phyloP scores from a whole-genome alignment of 2,888 invertebrate species.

The Yponomeuta plumbellus region DNA sequence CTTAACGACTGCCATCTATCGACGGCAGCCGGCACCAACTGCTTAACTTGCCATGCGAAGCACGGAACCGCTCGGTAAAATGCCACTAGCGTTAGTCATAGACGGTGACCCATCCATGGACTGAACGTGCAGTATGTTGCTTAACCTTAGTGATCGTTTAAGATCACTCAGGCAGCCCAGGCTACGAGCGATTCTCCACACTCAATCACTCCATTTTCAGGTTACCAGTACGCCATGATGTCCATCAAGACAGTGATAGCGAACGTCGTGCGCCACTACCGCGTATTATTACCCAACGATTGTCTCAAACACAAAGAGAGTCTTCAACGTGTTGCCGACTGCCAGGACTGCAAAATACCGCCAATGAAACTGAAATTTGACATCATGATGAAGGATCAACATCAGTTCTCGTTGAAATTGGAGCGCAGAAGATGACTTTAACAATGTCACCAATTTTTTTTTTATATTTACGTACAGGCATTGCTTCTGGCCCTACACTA shows the following conservation, averaged over 20 bases:
- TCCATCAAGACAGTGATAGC: constrained; percentile 24
- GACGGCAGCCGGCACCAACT: no score
- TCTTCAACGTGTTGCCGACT: not conserved
- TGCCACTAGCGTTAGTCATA: no score
- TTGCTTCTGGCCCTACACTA: no score
- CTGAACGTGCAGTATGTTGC: no score
- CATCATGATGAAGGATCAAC: constrained; percentile 43
- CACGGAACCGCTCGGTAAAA: no score
- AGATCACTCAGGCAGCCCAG: no score
- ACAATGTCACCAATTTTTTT: no score
- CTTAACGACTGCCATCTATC: no score
- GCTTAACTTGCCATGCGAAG: no score
- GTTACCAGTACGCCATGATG: constrained; percentile 43
- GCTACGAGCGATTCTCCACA: not conserved
- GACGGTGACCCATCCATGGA: no score
- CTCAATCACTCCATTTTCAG: constrained; percentile 25
- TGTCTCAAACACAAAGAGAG: not conserved
- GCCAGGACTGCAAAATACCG: constrained; percentile 9
- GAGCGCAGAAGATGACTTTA: constrained; percentile 26
- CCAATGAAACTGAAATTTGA: constrained; percentile 38
- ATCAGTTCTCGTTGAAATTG: constrained; percentile 37
- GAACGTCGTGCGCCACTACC: not conserved
- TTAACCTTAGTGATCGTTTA: no score
- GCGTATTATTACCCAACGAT: not conserved
- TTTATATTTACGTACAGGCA: no score